Base-by-base conservation (phyloP, 1,140 invertebrate species). In the Drosophila pseudoananassae region DNA sequence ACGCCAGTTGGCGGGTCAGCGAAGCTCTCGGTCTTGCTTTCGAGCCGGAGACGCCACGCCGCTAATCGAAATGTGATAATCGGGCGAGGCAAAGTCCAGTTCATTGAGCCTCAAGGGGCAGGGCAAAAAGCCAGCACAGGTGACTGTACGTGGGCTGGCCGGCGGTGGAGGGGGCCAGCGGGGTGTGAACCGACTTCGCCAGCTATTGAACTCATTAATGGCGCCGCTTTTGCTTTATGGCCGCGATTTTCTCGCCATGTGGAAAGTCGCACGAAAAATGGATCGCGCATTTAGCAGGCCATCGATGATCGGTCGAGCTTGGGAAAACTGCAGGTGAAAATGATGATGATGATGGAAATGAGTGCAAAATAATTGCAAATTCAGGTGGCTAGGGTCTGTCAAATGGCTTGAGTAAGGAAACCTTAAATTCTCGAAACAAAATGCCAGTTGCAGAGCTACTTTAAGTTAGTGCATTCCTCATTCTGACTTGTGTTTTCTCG, bases 181-280 rank as follows among this genome's bases (percentile, higher is more conserved):
- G 40, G 54, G 71, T 47, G 43, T 40, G 40, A 52, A 46, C 47
- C 43, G 29, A 80, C 70, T 79, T 85, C 40, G 54, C 63, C 78
- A 76, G 78, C 54, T 89, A 89, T 87, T 88, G 84, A 87, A 87
- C 83, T 59, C 83, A 87, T 87, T 87, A 87, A 81, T 87, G 65
- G 59, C 45, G 45, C 50, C 49, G 59, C 56, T 46, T 73, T 73
- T 47, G 61, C 31, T 50, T 38, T 61, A 38, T 53, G 77, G 14
- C 50, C 14, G 20, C 45, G 38, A 66, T 76, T 77, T 76, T 61
- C 76, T 51, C 40, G 61, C 40, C 60, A 36, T 57, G 59, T 71
- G 76, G 72, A 83, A 84, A 83, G 76, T 78, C 33, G 25, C 64
- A 69, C 25, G 50, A 69, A 29, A 54, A 47, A 54, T 69, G 31